Conservation (phyloP, 1,140 invertebrate species). For the Drosophila ercepeae region DNA sequence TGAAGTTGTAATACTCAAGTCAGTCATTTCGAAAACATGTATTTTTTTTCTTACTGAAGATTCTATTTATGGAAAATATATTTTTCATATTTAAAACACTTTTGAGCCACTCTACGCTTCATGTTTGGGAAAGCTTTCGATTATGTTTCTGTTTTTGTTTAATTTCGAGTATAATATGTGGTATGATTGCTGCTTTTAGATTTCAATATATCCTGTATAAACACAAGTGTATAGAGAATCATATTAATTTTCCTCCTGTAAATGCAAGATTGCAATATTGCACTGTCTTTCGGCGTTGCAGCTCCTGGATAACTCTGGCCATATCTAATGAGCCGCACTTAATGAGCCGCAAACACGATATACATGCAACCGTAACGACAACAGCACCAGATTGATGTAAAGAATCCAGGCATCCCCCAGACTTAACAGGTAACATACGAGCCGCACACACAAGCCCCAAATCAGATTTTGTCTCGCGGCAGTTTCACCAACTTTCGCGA, state of each 20-base stretch:
- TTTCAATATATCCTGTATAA: slow-evolving; percentile 53
- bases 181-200: slow-evolving; percentile 63
- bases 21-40: no score
- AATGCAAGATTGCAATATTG: slow-evolving; percentile 8
- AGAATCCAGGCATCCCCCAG: not conserved
- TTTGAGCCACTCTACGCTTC: not conserved
- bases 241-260: slow-evolving; percentile 29
- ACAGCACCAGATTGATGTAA: slow-evolving; percentile 52
- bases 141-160: slow-evolving; percentile 59
- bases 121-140: slow-evolving; percentile 43
- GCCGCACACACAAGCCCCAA: slow-evolving; percentile 4
- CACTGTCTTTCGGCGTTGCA: slow-evolving; percentile 12
- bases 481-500: slow-evolving; percentile 53
- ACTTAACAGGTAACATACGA: slow-evolving; percentile 7
- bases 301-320: slow-evolving; percentile 42
- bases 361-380: slow-evolving; percentile 44
- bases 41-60: no score
- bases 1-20: no score
- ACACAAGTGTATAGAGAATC: slow-evolving; percentile 34
- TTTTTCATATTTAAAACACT: not conserved
- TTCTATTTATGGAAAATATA: no score
- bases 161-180: slow-evolving; percentile 68
- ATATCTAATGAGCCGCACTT: slow-evolving; percentile 68
- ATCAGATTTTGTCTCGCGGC: slow-evolving; percentile 47
- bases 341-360: slow-evolving; percentile 67